A percentile compares a stretch with the other conserved stretches of the same genome.
Conservation (phyloP, 2,797 vertebrate genomes). For the Glyptemys insculpta region DNA sequence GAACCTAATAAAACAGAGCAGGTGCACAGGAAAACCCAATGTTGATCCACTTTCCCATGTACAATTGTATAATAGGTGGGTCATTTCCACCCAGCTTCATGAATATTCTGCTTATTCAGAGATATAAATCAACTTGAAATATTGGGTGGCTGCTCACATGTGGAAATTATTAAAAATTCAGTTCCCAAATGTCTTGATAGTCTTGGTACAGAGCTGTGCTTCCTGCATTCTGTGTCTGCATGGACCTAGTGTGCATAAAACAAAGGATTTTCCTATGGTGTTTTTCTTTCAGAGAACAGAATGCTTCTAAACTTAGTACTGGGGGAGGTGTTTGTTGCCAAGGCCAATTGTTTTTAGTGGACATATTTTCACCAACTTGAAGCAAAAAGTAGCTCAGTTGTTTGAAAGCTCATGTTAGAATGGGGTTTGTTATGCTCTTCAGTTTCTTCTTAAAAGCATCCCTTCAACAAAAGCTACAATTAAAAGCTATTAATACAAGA, state of each 20-base stretch:
- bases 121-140: not conserved
- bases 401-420: not conserved
- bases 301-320: not conserved
- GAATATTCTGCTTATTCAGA: rapidly evolving
- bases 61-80: not conserved
- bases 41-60: not conserved
- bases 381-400: not conserved
- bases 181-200: not conserved
- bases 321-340: rapidly evolving
- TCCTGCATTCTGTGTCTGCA: not conserved
- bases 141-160: not conserved
- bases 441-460: not conserved
- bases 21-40: not conserved
- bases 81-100: rapidly evolving
- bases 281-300: not conserved
- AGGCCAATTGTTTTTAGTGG: not conserved
- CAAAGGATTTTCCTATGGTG: not conserved
- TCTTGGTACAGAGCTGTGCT: not conserved
- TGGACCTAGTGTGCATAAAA: not conserved
- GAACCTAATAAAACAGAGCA: not conserved
- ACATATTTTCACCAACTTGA: not conserved
- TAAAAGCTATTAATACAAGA: not conserved
- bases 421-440: rapidly evolving
- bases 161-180: not conserved
- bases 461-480: not conserved